Evolutionary conservation across 2,113 vertebrate species (phyloP).

Genomic region (Merops nubicus): DNA sequence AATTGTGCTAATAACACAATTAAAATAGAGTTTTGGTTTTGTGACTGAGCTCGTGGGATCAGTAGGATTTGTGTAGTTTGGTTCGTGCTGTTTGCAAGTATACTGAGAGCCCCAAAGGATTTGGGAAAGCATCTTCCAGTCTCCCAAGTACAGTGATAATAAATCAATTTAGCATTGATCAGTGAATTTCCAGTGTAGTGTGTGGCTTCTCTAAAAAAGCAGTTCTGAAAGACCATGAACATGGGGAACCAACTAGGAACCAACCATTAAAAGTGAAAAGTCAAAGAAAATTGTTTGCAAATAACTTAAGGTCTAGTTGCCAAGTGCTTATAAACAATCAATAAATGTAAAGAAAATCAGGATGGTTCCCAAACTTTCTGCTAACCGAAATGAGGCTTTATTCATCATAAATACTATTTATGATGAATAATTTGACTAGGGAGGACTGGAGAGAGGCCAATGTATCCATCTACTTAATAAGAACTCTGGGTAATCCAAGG

Average conservation of each 20-base stretch:
- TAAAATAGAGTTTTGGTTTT: background rate
- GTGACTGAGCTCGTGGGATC: background rate
- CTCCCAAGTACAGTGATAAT: background rate
- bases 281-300: constrained; percentile 30
- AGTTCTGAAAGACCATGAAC: background rate
- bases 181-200: background rate
- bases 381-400: constrained; percentile 42
- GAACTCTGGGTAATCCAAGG: constrained; percentile 26
- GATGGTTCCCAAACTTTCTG: constrained; percentile 17
- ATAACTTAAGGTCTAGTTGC: background rate
- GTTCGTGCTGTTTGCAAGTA: background rate
- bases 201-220: background rate
- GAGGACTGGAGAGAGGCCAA: constrained; percentile 53
- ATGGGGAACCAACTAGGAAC: background rate
- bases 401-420: constrained; percentile 46
- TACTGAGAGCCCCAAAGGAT: background rate
- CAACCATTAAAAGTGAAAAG: background rate
- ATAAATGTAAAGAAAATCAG: constrained; percentile 31
- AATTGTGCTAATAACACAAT: background rate
- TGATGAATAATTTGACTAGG: constrained; percentile 47
- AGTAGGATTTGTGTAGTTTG: too few relatives aligned
- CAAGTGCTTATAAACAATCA: constrained; percentile 9
- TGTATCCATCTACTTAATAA: constrained; percentile 58
- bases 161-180: background rate
- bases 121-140: background rate